These are phyloP conservation scores for Agrotis clavis DNA, from an alignment of 2,888 invertebrate genomes.

Conservation along the genomic window DNA sequence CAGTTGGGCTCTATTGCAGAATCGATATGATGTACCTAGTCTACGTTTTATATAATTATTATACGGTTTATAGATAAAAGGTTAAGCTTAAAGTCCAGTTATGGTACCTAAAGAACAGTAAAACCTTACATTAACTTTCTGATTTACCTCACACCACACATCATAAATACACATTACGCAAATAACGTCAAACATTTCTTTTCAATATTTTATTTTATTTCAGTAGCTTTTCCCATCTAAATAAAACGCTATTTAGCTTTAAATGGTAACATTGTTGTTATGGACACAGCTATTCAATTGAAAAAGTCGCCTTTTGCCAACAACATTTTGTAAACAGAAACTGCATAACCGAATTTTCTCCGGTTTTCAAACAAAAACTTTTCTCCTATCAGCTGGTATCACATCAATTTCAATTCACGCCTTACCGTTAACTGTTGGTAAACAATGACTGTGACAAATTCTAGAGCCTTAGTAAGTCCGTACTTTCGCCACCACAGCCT, in stretches of 20 bases:
- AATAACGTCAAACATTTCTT: too few relatives aligned
- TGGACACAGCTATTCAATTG: neutral
- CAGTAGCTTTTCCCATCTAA: too few relatives aligned
- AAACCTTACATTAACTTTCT: too few relatives aligned
- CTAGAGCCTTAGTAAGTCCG: slow-evolving; percentile 28
- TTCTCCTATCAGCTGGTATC: neutral
- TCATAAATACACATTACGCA: too few relatives aligned
- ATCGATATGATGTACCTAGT: slow-evolving; percentile 25
- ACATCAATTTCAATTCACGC: slow-evolving; percentile 30
- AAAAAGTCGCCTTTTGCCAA: neutral
- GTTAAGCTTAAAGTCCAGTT: neutral
- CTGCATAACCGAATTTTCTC: neutral
- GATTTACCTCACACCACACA: too few relatives aligned
- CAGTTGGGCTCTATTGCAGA: slow-evolving; percentile 18
- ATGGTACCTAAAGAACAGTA: neutral
- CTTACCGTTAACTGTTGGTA: slow-evolving; percentile 19
- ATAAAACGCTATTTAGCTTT: too few relatives aligned
- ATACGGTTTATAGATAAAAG: neutral
- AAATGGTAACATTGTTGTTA: too few relatives aligned
- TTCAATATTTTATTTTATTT: too few relatives aligned
- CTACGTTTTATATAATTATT: neutral
- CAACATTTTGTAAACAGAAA: neutral
- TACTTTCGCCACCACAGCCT: slow-evolving; percentile 48
- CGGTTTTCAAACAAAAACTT: slow-evolving; percentile 7
- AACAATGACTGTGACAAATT: slow-evolving; percentile 57